Percentiles rank a stretch among this genome's conserved stretches.
phyloP scores from a whole-genome alignment of 2,888 invertebrate species.

The Melieria crassipennis region DNA sequence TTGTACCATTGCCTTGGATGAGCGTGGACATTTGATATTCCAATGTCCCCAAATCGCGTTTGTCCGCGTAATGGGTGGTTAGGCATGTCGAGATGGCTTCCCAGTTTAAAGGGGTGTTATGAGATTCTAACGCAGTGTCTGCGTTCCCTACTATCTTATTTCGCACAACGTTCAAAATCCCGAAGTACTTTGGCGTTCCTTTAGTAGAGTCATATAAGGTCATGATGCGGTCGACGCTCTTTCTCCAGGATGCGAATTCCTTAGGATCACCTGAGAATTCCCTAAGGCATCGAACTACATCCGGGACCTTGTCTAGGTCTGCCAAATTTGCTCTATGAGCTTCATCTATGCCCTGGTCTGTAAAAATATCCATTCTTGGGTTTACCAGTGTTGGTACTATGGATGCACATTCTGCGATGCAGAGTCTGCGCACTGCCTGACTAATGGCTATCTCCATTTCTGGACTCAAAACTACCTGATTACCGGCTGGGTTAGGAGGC shows the following conservation, averaged over 20 bases:
- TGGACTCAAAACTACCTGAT: background rate
- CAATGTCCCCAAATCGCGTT: conserved; percentile 23
- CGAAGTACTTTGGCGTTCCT: conserved; percentile 32
- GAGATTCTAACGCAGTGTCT: conserved; percentile 26
- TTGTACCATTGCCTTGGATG: conserved; percentile 32
- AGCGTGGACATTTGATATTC: conserved; percentile 36
- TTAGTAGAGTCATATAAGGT: conserved; percentile 23
- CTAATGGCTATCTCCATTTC: conserved; percentile 15
- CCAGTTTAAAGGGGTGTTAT: conserved; percentile 34
- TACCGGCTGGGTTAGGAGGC: background rate
- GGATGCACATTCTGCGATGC: background rate
- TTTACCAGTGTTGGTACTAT: conserved; percentile 13
- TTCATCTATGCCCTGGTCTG: conserved; percentile 23
- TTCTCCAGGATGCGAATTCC: conserved; percentile 32
- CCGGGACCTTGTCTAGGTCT: no score
- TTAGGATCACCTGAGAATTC: background rate
- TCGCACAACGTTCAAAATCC: conserved; percentile 24
- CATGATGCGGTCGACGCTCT: conserved; percentile 28
- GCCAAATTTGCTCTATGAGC: conserved; percentile 16
- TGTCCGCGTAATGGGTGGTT: conserved; percentile 31
- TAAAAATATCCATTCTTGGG: background rate
- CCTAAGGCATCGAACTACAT: no score
- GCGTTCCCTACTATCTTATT: conserved; percentile 34
- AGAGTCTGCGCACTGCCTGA: conserved; percentile 12
- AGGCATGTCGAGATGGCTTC: conserved; percentile 22